Conservation (phyloP, 1,140 invertebrate genomes). For the Drosophila bocqueti region DNA sequence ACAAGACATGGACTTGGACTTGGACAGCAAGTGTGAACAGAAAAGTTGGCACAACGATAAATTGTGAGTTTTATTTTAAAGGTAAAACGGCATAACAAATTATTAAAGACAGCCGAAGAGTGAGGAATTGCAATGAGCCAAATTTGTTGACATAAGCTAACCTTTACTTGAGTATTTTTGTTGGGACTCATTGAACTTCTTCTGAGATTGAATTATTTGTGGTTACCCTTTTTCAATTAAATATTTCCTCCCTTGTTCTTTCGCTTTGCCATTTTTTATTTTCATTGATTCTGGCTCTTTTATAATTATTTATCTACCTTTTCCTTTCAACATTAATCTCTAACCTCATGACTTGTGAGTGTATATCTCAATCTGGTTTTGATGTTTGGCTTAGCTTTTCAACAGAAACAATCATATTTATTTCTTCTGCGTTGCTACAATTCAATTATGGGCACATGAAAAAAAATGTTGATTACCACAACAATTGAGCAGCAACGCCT, state of each 20-base stretch:
- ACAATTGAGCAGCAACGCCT: conserved; percentile 61
- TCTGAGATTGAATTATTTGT: neutral
- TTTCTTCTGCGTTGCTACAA: conserved; percentile 51
- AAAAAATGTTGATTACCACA: conserved; percentile 62
- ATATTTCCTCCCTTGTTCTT: conserved; percentile 4
- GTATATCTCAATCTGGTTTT: conserved; percentile 53
- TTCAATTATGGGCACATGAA: conserved; percentile 63
- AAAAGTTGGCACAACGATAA: conserved; percentile 39
- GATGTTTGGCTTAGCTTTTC: conserved; percentile 55
- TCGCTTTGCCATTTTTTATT: conserved; percentile 5
- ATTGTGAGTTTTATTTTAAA: conserved; percentile 22
- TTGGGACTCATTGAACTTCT: neutral
- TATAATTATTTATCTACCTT: conserved; percentile 52
- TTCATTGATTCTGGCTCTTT: conserved; percentile 3
- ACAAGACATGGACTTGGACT: conserved; percentile 25
- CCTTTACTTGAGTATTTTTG: no score
- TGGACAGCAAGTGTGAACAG: conserved; percentile 54
- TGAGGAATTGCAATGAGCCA: neutral
- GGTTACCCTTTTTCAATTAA: conserved; percentile 17
- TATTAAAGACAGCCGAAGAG: neutral
- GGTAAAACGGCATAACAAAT: conserved; percentile 2
- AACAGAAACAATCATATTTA: conserved; percentile 34
- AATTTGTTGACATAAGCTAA: neutral
- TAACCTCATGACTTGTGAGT: conserved; percentile 34
- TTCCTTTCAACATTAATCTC: conserved; percentile 67